Evolutionary conservation across 2,797 vertebrate genomes (phyloP).

Genomic region (Lepus oiostolus): DNA sequence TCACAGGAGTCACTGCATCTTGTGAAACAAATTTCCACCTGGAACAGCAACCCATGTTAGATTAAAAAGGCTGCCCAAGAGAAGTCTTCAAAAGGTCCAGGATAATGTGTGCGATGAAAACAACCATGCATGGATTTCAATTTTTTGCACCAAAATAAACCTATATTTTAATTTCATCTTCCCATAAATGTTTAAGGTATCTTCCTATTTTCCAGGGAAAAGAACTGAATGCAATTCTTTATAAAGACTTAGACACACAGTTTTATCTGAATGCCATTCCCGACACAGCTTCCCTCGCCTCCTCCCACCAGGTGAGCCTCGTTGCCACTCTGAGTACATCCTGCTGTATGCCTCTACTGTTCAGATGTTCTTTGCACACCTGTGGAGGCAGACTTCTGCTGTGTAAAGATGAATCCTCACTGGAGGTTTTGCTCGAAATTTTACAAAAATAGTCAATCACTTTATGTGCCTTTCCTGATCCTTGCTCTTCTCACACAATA

Average conservation of each 20-base stretch:
- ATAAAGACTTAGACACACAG: not conserved
- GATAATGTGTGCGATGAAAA: too few species aligned
- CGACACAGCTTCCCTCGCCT: too few species aligned
- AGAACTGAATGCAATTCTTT: not conserved
- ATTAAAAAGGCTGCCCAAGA: not conserved
- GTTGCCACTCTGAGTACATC: not conserved
- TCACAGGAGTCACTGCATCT: not conserved
- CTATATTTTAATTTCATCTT: too few species aligned
- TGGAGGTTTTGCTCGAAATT: not conserved
- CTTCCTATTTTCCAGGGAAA: not conserved
- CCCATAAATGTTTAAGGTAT: too few species aligned
- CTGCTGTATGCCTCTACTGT: not conserved
- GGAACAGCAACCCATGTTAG: not conserved
- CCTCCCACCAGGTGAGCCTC: not conserved
- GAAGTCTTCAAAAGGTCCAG: too few species aligned
- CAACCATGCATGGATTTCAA: too few species aligned
- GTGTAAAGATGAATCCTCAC: not conserved
- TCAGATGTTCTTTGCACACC: not conserved
- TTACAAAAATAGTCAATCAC: not conserved
- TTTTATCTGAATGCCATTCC: accelerated
- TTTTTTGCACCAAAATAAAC: too few species aligned
- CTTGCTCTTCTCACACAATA: not conserved
- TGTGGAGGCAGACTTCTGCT: too few species aligned
- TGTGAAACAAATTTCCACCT: not conserved
- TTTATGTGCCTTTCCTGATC: not conserved